These are phyloP conservation scores for Leptopilina myrica DNA, from an alignment of 2,888 invertebrate genomes.

Conservation along the genomic window DNA sequence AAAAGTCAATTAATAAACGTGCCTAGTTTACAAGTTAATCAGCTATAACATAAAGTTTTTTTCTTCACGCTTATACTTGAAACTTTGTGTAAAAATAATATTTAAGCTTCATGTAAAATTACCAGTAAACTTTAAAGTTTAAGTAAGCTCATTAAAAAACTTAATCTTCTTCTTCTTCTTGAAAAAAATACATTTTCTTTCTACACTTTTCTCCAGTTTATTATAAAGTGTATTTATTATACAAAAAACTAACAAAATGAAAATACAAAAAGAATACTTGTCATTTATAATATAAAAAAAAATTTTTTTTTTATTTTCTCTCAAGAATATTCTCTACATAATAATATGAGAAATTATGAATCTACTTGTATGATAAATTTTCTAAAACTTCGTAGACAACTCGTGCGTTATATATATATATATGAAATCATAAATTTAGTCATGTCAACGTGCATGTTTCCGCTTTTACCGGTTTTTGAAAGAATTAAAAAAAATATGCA, in stretches of 20 bases:
- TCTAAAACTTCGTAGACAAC: conserved; percentile 30
- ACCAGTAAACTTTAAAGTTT: background rate
- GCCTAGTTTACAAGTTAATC: conserved; percentile 3
- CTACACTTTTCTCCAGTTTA: background rate
- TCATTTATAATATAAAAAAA: no score
- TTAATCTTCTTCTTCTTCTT: background rate
- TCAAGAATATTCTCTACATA: background rate
- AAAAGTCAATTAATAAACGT: background rate
- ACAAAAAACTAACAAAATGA: no score
- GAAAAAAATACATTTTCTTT: background rate
- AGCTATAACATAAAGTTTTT: background rate
- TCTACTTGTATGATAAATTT: background rate
- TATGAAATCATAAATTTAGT: conserved; percentile 27
- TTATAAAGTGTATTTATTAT: no score
- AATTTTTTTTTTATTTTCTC: background rate
- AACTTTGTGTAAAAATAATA: background rate
- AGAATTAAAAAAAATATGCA: no score
- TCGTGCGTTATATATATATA: background rate
- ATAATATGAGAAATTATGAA: conserved; percentile 2
- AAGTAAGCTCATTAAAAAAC: background rate
- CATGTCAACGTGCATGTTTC: conserved; percentile 34
- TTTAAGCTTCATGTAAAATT: conserved; percentile 1
- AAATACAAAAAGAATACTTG: no score
- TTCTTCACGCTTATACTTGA: background rate
- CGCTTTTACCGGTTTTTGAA: conserved; percentile 4